These are phyloP conservation scores for Eristalis tenax DNA, from an alignment of 2,888 invertebrate genomes.

Conservation along the genomic window DNA sequence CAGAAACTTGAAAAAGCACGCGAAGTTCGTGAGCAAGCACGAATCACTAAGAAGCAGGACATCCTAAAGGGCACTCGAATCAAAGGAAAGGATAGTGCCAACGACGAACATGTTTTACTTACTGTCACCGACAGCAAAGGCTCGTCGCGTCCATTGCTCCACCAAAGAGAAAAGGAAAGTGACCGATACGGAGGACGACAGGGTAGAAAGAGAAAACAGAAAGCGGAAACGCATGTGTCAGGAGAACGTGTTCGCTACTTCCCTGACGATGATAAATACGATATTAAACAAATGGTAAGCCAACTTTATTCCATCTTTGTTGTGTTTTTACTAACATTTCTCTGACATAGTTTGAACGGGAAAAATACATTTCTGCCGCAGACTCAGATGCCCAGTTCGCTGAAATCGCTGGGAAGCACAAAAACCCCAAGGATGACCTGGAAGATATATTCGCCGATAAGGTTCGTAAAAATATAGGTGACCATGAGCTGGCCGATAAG, in stretches of 20 bases:
- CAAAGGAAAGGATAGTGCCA: conserved; percentile 74
- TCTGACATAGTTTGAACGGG: conserved; percentile 86
- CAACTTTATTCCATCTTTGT: background rate
- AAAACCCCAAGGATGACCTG: conserved; percentile 86
- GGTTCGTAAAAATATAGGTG: conserved; percentile 86
- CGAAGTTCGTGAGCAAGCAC: conserved; percentile 77
- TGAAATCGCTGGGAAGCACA: conserved; percentile 86
- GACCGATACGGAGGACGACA: conserved; percentile 73
- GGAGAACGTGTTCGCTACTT: conserved; percentile 91
- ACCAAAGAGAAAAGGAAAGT: conserved; percentile 71
- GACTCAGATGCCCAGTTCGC: conserved; percentile 92
- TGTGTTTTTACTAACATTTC: background rate
- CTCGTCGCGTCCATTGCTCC: conserved; percentile 85
- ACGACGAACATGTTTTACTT: conserved; percentile 84
- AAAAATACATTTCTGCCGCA: conserved; percentile 89
- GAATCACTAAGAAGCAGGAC: background rate
- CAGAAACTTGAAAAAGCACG: conserved; percentile 88
- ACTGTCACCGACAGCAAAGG: conserved; percentile 87
- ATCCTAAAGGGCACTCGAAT: background rate
- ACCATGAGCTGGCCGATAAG: conserved; percentile 84
- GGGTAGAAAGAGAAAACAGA: conserved; percentile 76
- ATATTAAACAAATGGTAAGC: conserved; percentile 90
- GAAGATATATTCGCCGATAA: conserved; percentile 93
- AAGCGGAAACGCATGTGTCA: conserved; percentile 87
- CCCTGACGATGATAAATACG: conserved; percentile 93